A percentile compares a stretch with the other conserved stretches of the same genome.
phyloP scores from a whole-genome alignment of 2,113 vertebrate genomes.

The Aythya baeri region DNA sequence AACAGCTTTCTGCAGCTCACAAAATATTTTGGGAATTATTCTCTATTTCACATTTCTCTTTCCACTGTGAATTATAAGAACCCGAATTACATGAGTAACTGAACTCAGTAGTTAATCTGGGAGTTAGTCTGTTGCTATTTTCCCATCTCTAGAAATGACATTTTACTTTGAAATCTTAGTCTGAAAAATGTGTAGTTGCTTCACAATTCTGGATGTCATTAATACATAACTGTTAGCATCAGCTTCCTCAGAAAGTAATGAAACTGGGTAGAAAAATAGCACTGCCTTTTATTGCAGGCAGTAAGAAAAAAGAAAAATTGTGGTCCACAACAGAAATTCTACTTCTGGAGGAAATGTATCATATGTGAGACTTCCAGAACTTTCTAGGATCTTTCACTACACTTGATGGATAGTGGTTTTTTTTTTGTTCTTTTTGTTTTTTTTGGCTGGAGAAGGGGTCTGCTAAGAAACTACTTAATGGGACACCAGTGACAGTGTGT shows the following conservation, averaged over 20 bases:
- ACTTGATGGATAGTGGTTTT: neutral
- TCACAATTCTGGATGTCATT: neutral
- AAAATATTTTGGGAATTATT: neutral
- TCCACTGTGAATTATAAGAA: neutral
- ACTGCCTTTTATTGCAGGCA: constrained; percentile 1
- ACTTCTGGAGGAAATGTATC: neutral
- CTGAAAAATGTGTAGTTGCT: neutral
- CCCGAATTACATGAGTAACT: neutral
- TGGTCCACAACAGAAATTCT: neutral
- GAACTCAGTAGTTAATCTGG: neutral
- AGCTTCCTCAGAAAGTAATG: neutral
- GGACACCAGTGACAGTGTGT: neutral
- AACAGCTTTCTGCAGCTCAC: neutral
- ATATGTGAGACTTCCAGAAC: neutral
- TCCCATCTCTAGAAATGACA: neutral
- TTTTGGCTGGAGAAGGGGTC: constrained; percentile 6
- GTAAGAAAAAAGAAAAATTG: neutral
- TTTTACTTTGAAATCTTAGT: neutral
- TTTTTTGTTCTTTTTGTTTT: neutral
- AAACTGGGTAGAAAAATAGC: neutral
- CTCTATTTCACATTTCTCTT: neutral
- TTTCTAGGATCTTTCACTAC: neutral
- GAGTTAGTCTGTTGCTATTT: neutral
- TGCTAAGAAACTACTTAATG: constrained; percentile 14
- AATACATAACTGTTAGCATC: neutral